These are phyloP conservation scores for Drosophila subquinaria DNA, from an alignment of 2,888 invertebrate species.

Conservation along the genomic window DNA sequence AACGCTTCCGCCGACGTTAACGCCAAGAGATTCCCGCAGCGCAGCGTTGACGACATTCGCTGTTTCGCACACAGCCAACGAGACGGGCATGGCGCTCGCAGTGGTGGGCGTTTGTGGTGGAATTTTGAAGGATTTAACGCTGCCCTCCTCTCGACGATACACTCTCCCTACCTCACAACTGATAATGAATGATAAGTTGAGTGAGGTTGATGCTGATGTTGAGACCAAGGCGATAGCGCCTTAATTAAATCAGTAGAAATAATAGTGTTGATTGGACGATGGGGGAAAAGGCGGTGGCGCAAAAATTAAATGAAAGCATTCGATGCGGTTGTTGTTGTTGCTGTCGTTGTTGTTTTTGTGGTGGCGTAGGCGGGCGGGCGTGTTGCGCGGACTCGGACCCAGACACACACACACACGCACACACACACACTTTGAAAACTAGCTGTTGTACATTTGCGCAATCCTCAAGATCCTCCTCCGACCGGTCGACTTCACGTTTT, in stretches of 20 bases:
- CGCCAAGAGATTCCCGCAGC: conserved; percentile 84
- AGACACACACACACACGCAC: conserved; percentile 21
- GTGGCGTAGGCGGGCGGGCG: conserved; percentile 56
- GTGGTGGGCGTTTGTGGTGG: conserved; percentile 80
- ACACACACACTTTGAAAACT: conserved; percentile 43
- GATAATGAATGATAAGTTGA: conserved; percentile 28
- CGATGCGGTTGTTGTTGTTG: conserved; percentile 17
- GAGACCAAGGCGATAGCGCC: conserved; percentile 5
- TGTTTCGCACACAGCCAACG: conserved; percentile 84
- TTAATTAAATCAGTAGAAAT: conserved; percentile 30
- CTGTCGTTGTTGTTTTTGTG: conserved; percentile 28
- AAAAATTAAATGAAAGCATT: conserved; percentile 52
- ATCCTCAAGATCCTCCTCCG: conserved; percentile 53
- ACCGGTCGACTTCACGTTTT: conserved; percentile 33
- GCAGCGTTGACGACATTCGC: conserved; percentile 84
- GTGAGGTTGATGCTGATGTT: conserved; percentile 9
- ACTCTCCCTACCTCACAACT: conserved; percentile 17
- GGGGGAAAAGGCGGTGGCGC: conserved; percentile 26
- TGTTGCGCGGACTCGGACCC: conserved; percentile 47
- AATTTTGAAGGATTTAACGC: conserved; percentile 75
- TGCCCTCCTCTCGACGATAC: conserved; percentile 6
- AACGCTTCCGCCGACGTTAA: conserved; percentile 43
- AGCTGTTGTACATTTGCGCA: conserved; percentile 65
- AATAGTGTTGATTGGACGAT: conserved; percentile 5
- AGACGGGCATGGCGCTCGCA: conserved; percentile 84